Evolutionary conservation across 2,797 vertebrate species (phyloP).

Genomic region (Tadarida brasiliensis): DNA sequence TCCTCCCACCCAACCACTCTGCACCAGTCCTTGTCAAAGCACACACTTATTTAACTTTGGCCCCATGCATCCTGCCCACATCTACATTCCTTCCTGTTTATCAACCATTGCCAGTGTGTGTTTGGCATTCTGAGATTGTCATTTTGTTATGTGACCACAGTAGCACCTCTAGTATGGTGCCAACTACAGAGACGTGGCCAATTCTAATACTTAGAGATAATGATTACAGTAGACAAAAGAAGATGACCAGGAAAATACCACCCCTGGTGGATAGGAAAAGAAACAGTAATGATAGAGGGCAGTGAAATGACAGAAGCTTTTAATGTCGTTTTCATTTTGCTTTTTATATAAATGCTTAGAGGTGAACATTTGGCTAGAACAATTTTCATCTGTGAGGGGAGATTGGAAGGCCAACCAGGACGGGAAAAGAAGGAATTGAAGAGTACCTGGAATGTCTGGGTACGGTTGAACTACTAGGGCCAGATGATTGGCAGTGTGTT

Average conservation of each 20-base stretch:
- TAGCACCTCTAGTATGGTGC: neutral
- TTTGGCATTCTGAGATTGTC: constrained; percentile 39
- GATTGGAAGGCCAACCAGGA: constrained; percentile 11
- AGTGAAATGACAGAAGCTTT: neutral
- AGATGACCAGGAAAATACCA: constrained; percentile 1
- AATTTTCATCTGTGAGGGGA: constrained; percentile 52
- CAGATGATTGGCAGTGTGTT: neutral
- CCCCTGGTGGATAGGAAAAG: neutral
- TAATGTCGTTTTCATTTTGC: constrained; percentile 47
- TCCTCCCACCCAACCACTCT: neutral
- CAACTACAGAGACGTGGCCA: constrained; percentile 37
- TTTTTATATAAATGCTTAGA: constrained; percentile 59
- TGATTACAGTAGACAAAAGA: constrained; percentile 21
- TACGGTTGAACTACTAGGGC: neutral
- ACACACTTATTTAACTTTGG: constrained; percentile 5
- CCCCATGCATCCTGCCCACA: neutral
- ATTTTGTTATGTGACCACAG: constrained; percentile 53
- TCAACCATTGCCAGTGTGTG: neutral
- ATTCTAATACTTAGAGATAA: constrained; percentile 59
- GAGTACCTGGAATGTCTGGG: constrained; percentile 39
- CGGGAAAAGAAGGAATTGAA: constrained; percentile 48
- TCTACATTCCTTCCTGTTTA: neutral
- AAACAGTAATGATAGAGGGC: neutral
- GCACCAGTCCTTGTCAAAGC: constrained; percentile 53
- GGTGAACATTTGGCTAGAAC: constrained; percentile 53